Percentiles rank a stretch among this genome's conserved stretches.
Evolutionary conservation across 1,140 invertebrate species (phyloP).

Genomic region (Harlomillsia oculata): DNA sequence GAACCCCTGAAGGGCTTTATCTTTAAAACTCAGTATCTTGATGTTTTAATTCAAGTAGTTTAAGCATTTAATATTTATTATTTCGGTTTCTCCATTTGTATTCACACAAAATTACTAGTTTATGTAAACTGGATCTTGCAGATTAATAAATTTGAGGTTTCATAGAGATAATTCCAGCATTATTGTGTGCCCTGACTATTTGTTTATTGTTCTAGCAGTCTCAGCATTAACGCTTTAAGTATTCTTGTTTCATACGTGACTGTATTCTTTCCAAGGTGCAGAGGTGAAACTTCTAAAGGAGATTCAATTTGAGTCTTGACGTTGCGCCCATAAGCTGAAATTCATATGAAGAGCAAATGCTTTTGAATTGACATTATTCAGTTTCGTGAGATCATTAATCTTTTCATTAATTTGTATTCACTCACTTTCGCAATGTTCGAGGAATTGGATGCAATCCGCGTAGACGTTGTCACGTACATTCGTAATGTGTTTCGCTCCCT

Average conservation of each 20-base stretch:
- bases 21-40: conserved; percentile 55
- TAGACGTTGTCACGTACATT: conserved; percentile 77
- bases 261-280: conserved; percentile 74
- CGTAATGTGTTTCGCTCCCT: conserved; percentile 82
- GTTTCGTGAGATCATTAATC: neutral
- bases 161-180: neutral
- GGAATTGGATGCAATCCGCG: conserved; percentile 81
- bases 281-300: conserved; percentile 60
- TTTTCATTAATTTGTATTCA: neutral
- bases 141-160: neutral
- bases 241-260: conserved; percentile 84
- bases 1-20: conserved; percentile 97
- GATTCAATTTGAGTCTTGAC: conserved; percentile 74
- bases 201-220: conserved; percentile 43
- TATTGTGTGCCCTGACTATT: neutral
- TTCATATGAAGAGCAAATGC: too few relatives aligned
- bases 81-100: too few relatives aligned
- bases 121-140: too few relatives aligned
- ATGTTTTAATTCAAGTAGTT: neutral
- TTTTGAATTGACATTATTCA: too few relatives aligned
- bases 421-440: conserved; percentile 76
- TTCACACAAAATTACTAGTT: too few relatives aligned
- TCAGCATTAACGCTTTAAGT: conserved; percentile 72
- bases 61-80: too few relatives aligned
- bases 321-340: conserved; percentile 70